These are phyloP conservation scores for Patella ulyssiponensis DNA, from an alignment of 2,888 invertebrate species.

Conservation along the genomic window DNA sequence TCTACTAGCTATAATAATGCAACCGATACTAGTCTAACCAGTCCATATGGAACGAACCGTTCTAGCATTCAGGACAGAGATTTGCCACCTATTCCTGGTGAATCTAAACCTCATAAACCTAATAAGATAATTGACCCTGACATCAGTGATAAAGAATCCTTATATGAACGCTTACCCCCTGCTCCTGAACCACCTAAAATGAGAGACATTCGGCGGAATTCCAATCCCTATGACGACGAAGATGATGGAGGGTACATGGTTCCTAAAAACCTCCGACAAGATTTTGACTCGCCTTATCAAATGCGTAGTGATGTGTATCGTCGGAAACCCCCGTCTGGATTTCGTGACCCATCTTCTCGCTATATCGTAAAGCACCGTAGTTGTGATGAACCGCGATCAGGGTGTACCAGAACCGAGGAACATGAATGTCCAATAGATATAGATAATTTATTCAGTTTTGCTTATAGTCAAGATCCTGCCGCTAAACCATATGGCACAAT, in stretches of 20 bases:
- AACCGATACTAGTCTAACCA: background rate
- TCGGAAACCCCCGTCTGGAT: slow-evolving; percentile 51
- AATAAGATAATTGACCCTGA: slow-evolving; percentile 19
- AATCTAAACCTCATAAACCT: slow-evolving; percentile 15
- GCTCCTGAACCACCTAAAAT: slow-evolving; percentile 54
- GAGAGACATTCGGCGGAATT: slow-evolving; percentile 11
- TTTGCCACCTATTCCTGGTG: slow-evolving; percentile 59
- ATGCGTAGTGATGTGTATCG: slow-evolving; percentile 42
- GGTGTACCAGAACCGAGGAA: slow-evolving; percentile 22
- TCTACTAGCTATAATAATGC: background rate
- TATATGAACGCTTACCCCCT: slow-evolving; percentile 62
- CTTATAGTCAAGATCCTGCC: slow-evolving; percentile 29
- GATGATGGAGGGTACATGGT: slow-evolving; percentile 63
- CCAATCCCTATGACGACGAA: slow-evolving; percentile 31
- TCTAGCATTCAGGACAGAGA: slow-evolving; percentile 52
- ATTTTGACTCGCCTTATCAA: slow-evolving; percentile 35
- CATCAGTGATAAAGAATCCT: slow-evolving; percentile 45
- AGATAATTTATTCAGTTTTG: slow-evolving; percentile 50
- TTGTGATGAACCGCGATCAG: slow-evolving; percentile 37
- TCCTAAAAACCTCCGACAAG: slow-evolving; percentile 44
- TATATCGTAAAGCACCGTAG: slow-evolving; percentile 41
- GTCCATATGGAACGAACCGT: slow-evolving; percentile 17
- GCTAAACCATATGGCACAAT: slow-evolving; percentile 27
- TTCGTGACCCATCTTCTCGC: slow-evolving; percentile 44
- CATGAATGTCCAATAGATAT: slow-evolving; percentile 42